Conservation (phyloP, 2,888 invertebrate species). For the Dioctria linearis region DNA sequence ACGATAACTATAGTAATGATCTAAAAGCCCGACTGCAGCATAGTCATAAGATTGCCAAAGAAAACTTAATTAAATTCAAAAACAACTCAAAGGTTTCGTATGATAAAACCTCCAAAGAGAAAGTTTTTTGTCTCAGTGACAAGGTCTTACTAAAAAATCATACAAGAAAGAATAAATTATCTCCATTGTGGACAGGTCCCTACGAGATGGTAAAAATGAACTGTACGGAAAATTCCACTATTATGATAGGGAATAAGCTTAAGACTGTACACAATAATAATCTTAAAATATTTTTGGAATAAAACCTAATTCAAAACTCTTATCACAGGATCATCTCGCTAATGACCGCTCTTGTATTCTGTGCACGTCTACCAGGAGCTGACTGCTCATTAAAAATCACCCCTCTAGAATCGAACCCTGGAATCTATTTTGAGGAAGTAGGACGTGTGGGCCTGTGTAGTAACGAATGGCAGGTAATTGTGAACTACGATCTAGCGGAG, state of each 20-base stretch:
- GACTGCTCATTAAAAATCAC: too few relatives aligned
- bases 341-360: too few relatives aligned
- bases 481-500: too few relatives aligned
- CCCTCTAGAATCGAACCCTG: too few relatives aligned
- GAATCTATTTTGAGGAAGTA: too few relatives aligned
- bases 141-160: constrained; percentile 51
- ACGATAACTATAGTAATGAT: constrained; percentile 37
- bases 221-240: constrained; percentile 26
- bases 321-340: too few relatives aligned
- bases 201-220: constrained; percentile 47
- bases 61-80: constrained; percentile 45
- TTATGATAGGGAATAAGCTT: constrained; percentile 42
- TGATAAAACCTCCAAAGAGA: constrained; percentile 40
- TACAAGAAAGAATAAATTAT: constrained; percentile 50
- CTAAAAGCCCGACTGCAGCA: constrained; percentile 44
- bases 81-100: constrained; percentile 38
- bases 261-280: too few relatives aligned
- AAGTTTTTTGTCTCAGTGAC: constrained; percentile 41
- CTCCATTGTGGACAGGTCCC: constrained; percentile 50
- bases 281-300: too few relatives aligned
- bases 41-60: constrained; percentile 48
- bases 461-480: too few relatives aligned
- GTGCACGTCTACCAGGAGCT: too few relatives aligned
- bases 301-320: too few relatives aligned
- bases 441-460: too few relatives aligned